Evolutionary conservation across 1,140 invertebrate species (phyloP), one percentile per base, ranked within the genome.

Genomic region (Macrobrachium rosenbergii): DNA sequence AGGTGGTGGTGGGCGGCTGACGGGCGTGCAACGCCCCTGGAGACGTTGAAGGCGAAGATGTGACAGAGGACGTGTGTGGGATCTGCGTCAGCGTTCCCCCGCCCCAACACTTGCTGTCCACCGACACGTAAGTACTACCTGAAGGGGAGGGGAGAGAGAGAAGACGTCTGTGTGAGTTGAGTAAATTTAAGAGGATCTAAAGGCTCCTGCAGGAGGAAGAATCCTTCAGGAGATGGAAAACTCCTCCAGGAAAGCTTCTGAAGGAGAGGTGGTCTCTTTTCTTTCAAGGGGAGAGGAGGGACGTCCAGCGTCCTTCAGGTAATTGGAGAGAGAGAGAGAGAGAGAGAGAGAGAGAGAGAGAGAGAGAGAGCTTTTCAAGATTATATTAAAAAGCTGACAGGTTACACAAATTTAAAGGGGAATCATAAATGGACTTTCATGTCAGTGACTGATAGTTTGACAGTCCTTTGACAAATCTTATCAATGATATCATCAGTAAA

Each of bases 101-200:
- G 59, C 91, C 91, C 92, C 91, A 92, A 76, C 90, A 90, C 87
- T 91, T 92, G 69, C 83, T 90, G 87, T 92, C 91, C 28, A 92
- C 91, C 1, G 90, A 91, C 83, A 91, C 90, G 83, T 90, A 90
- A 21, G 90, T 85, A 87, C 87, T 88, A 43, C 88, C 88, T 87
- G 90, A 37, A 77, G 64, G 64, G 43, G 43, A 76, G 67, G 14
- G 21, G 37, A n/a, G 62, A 62, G 23, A 43, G 11, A 16, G 23
- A 45, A 43, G 64, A 21, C 8, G 23, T 52, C 7, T 77, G 1
- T 43, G 77, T 73, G 7, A 73, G 21, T 73, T 77, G 28, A 16
- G 59, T 19, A 63, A 5, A 63, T 19, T 64, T 59, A 37, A 82
- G 11, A 67, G 60, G 43, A 14, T n/a, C 19, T 21, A 8, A 19